Percentiles rank a stretch among this genome's conserved stretches.
These are phyloP conservation scores for Clarias fuscus DNA, from an alignment of 2,797 vertebrate species.

Conservation along the genomic window DNA sequence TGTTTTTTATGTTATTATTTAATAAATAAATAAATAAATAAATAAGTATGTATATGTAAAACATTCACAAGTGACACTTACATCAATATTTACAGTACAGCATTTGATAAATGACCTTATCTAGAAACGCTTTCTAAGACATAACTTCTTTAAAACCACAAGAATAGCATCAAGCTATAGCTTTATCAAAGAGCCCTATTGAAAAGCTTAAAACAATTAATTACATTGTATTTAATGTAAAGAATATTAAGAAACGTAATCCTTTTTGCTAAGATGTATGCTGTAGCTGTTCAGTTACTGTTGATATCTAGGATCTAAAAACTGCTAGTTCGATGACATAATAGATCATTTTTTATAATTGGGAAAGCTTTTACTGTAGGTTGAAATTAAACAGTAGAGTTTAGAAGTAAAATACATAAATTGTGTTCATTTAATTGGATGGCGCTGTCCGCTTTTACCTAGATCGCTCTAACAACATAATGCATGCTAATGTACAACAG, in stretches of 20 bases:
- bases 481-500: not conserved
- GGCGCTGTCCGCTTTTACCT: too few relatives aligned
- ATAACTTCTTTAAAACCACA: not conserved
- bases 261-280: not conserved
- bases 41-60: not conserved
- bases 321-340: not conserved
- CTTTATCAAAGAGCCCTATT: not conserved
- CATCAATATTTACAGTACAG: not conserved
- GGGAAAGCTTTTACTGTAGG: not conserved
- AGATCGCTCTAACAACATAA: not conserved
- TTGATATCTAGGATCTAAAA: not conserved
- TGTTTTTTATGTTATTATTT: not conserved
- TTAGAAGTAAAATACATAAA: too few relatives aligned
- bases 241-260: too few relatives aligned
- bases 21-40: too few relatives aligned
- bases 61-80: not conserved
- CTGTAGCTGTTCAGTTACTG: too few relatives aligned
- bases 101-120: not conserved
- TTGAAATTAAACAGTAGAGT: not conserved
- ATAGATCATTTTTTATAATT: not conserved
- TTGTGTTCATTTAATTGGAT: not conserved
- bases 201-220: too few relatives aligned
- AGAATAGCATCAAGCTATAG: not conserved
- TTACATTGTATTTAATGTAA: too few relatives aligned
- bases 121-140: not conserved